phyloP scores from a whole-genome alignment of 1,140 invertebrate genomes.

The Oedothorax gibbosus region DNA sequence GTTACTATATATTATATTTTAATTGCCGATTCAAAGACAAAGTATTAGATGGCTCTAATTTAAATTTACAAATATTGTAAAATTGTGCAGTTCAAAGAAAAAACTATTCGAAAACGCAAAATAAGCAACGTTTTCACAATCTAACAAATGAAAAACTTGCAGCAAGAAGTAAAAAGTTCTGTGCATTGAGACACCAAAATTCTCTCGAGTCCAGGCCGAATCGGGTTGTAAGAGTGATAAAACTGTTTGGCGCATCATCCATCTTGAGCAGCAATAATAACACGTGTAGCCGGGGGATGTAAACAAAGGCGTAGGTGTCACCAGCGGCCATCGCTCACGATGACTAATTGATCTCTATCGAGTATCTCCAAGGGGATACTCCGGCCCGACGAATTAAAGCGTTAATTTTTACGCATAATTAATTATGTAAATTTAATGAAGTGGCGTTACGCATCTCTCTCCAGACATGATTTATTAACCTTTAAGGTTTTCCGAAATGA shows the following conservation, averaged over 20 bases:
- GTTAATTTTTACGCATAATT: slow-evolving; percentile 61
- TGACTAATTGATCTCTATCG: slow-evolving; percentile 60
- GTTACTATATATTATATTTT: too few species aligned
- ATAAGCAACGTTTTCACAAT: too few species aligned
- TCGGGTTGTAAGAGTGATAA: background rate
- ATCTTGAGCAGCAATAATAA: background rate
- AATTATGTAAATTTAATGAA: slow-evolving; percentile 61
- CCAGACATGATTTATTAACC: slow-evolving; percentile 55
- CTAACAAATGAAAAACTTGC: too few species aligned
- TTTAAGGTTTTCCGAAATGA: slow-evolving; percentile 56
- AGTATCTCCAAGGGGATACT: slow-evolving; percentile 35
- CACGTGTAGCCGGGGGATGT: slow-evolving; percentile 53
- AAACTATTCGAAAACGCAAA: too few species aligned
- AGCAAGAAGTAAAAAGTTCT: too few species aligned
- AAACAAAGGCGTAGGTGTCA: slow-evolving; percentile 51
- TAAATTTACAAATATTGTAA: too few species aligned
- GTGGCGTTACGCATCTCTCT: slow-evolving; percentile 37
- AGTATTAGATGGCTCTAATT: too few species aligned
- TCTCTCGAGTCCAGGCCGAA: too few species aligned
- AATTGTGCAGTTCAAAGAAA: too few species aligned
- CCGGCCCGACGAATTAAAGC: slow-evolving; percentile 49
- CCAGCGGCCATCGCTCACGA: slow-evolving; percentile 51
- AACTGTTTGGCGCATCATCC: slow-evolving; percentile 44
- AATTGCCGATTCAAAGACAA: too few species aligned
- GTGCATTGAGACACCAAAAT: too few species aligned